Evolutionary conservation across 2,888 invertebrate species (phyloP), one percentile per base, ranked within the genome.

Genomic region (Pemphredon lugubris): DNA sequence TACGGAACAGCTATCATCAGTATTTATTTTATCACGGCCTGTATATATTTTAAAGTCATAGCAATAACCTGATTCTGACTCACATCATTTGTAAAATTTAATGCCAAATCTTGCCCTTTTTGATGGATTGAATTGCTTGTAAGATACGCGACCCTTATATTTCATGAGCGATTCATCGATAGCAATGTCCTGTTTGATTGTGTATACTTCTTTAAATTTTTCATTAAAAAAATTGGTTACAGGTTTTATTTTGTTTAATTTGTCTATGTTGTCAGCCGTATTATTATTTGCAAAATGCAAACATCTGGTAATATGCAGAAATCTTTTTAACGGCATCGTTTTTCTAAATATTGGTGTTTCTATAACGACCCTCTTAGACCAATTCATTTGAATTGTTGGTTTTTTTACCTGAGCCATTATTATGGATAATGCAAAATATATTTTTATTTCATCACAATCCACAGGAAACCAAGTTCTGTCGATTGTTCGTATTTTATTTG

Each of bases 61-160:
- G 21, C 61, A 65, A 32, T 57, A 71, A 39, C 53, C 61, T 18
- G 61, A 45, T 4, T 7, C 34, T 11, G 81, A 76, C 59, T 84
- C 82, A 64, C 83, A 84, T 5, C 85, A 54, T 53, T 84, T 84
- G 48, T 77, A 84, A 2, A 58, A 39, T 68, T 85, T 85, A 5
- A 84, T 78, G 0, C 80, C 83, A 50, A 83, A 76, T 51, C 81
- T 55, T 32, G 84, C 79, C 53, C 82, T 74, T 77, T 84, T 84
- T 30, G 82, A 75, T 4, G 58, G 82, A 47, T 76, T 63, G 20
- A 16, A 50, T 47, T 58, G 45, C 2, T 72, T 66, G 77, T 78
- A 83, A 45, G 69, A 71, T 18, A 84, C 42, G 5, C 74, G 66
- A 14, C 79, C 81, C 45, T 79, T 83, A 73, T 75, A 83, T 57